phyloP scores from a whole-genome alignment of 2,888 invertebrate genomes.

The Rhopalosiphum nymphaeae region DNA sequence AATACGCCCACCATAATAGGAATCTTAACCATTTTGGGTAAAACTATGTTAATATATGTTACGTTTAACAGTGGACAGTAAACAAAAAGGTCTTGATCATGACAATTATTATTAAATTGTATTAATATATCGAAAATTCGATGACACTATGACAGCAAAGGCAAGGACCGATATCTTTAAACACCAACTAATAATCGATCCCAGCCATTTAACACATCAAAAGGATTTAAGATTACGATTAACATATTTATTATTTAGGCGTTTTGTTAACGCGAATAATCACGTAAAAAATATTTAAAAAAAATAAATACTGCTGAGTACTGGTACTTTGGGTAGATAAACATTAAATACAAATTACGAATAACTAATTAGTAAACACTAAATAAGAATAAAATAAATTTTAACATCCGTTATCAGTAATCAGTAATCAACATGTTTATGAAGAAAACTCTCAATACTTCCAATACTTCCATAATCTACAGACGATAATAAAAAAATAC shows the following conservation, averaged over 20 bases:
- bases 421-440: too few species aligned
- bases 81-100: not conserved
- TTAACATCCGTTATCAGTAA: too few species aligned
- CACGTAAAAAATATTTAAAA: not conserved
- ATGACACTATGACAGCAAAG: not conserved
- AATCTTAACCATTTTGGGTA: not conserved
- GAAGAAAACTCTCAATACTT: too few species aligned
- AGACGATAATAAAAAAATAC: too few species aligned
- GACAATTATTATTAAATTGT: not conserved
- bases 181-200: not conserved
- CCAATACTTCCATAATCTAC: too few species aligned
- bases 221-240: not conserved
- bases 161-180: not conserved
- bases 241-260: not conserved
- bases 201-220: not conserved
- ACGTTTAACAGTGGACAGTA: not conserved
- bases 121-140: not conserved
- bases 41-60: not conserved
- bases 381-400: too few species aligned
- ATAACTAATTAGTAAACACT: too few species aligned
- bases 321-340: not conserved
- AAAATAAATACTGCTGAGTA: too few species aligned
- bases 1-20: slow-evolving; percentile 10
- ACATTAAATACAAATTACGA: too few species aligned
- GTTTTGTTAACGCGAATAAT: not conserved